Evolutionary conservation across 2,888 invertebrate species (phyloP).

Genomic region (Scaptomyza polygonia): DNA sequence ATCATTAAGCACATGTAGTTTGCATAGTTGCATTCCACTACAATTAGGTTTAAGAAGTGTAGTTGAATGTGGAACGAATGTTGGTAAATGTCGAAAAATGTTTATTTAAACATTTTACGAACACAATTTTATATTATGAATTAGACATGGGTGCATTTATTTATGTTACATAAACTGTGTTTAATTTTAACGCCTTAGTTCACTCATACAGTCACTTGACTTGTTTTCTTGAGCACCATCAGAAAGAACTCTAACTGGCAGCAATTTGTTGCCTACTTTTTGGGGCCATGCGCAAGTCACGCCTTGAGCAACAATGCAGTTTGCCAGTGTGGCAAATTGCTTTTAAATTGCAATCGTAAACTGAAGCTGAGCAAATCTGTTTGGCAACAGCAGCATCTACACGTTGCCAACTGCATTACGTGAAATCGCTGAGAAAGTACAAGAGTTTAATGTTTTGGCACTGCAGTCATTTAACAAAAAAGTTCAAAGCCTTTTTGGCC

Average conservation of each 20-base stretch:
- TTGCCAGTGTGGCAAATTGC: constrained; percentile 45
- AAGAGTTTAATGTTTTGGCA: constrained; percentile 71
- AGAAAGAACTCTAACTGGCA: background rate
- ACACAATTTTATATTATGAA: too few species aligned
- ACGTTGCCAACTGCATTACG: constrained; percentile 68
- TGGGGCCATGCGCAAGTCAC: constrained; percentile 17
- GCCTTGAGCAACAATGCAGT: constrained; percentile 8
- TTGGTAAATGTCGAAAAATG: background rate
- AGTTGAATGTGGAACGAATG: constrained; percentile 2
- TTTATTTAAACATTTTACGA: too few species aligned
- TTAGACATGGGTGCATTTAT: too few species aligned
- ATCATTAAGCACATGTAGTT: constrained; percentile 32
- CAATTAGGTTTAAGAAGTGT: background rate
- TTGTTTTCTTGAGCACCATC: background rate
- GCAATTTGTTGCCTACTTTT: constrained; percentile 18
- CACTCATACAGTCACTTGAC: background rate
- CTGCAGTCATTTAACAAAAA: constrained; percentile 70
- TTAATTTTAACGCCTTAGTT: too few species aligned
- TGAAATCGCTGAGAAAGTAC: constrained; percentile 35
- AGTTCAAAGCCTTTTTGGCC: constrained; percentile 59
- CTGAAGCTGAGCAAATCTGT: constrained; percentile 31
- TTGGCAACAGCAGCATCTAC: constrained; percentile 36
- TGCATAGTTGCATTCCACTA: constrained; percentile 3
- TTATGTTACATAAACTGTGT: too few species aligned
- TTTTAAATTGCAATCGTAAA: constrained; percentile 36